Percentiles rank a stretch among this genome's conserved stretches.
Conservation (phyloP, 2,113 vertebrate genomes). For the Ophiodon elongatus region DNA sequence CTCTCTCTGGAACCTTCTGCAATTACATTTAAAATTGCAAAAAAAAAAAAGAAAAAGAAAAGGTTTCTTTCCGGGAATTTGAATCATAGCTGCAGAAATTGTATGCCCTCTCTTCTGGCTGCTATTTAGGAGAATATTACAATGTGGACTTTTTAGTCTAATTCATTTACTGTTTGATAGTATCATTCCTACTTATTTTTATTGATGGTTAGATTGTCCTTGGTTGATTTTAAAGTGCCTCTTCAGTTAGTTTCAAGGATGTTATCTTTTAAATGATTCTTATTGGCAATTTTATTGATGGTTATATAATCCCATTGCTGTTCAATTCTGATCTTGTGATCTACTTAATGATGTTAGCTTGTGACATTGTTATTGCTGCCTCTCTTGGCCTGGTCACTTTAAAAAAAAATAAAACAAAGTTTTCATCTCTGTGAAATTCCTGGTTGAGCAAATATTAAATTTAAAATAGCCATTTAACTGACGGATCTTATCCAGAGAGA, state of each 20-base stretch:
- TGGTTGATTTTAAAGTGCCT: conserved; percentile 1
- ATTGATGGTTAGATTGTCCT: conserved; percentile 16
- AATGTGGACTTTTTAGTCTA: conserved; percentile 34
- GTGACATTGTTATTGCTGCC: background rate
- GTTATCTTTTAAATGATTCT: conserved; percentile 6
- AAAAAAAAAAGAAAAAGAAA: conserved; percentile 34
- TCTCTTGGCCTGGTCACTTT: background rate
- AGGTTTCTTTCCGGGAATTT: conserved; percentile 43
- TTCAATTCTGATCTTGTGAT: conserved; percentile 8
- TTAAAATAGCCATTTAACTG: background rate
- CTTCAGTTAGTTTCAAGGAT: conserved; percentile 16
- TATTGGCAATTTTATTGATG: conserved; percentile 13
- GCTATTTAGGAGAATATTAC: conserved; percentile 22
- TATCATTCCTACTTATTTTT: conserved; percentile 10
- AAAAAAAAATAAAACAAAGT: background rate
- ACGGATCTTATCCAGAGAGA: conserved; percentile 4
- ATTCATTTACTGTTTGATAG: conserved; percentile 42
- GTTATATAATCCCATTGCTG: background rate
- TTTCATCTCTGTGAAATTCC: background rate
- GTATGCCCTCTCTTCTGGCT: conserved; percentile 13
- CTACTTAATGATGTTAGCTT: conserved; percentile 3
- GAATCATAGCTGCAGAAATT: conserved; percentile 41
- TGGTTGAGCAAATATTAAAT: conserved; percentile 9
- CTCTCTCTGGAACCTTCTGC: conserved; percentile 33
- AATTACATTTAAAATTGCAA: conserved; percentile 60